These are phyloP conservation scores for Polietes domitor DNA, from an alignment of 2,888 invertebrate genomes.

Conservation along the genomic window DNA sequence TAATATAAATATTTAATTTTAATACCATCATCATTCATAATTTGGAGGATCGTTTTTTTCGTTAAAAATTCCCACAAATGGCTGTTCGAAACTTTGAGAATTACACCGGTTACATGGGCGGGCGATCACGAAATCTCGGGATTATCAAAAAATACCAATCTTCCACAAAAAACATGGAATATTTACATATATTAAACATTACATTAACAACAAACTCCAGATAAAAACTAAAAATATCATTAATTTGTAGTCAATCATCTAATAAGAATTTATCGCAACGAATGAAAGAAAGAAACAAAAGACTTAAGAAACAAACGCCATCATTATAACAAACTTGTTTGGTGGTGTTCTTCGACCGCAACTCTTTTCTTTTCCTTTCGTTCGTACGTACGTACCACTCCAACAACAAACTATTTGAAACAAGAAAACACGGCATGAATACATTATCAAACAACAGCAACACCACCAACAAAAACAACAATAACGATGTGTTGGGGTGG, in stretches of 20 bases:
- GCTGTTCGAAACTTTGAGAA: neutral
- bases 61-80: neutral
- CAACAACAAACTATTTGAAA: neutral
- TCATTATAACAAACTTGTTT: conserved; percentile 53
- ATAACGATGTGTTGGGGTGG: neutral
- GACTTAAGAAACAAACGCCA: conserved; percentile 64
- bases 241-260: conserved; percentile 62
- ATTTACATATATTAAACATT: conserved; percentile 31
- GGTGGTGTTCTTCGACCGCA: conserved; percentile 28
- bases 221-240: conserved; percentile 32
- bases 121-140: conserved; percentile 1
- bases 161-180: neutral
- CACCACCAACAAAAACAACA: neutral
- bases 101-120: neutral
- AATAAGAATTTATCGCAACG: conserved; percentile 51
- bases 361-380: neutral
- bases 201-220: neutral
- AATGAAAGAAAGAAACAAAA: conserved; percentile 48
- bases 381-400: neutral
- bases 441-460: neutral
- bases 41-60: neutral
- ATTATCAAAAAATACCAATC: conserved; percentile 19
- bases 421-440: conserved; percentile 27
- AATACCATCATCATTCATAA: conserved; percentile 26
- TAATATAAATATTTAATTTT: neutral